These are phyloP conservation scores for Mionectes olivaceus DNA, from an alignment of 2,797 vertebrate genomes.

Conservation along the genomic window DNA sequence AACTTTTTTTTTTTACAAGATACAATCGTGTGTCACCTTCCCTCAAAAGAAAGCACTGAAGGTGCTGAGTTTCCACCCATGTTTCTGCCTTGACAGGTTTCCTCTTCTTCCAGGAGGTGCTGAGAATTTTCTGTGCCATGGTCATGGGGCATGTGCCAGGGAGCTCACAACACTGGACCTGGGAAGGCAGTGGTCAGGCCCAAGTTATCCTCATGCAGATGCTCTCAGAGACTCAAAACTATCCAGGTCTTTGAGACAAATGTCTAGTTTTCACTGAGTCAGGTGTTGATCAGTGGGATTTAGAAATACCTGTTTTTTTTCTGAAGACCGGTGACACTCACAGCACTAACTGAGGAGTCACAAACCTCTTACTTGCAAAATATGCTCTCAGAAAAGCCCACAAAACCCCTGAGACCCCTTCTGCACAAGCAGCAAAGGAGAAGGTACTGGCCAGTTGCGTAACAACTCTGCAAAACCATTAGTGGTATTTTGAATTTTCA, in stretches of 20 bases:
- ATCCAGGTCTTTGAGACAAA: neutral
- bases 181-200: rapidly evolving
- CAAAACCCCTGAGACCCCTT: neutral
- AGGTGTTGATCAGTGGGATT: neutral
- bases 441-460: neutral
- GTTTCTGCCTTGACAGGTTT: neutral
- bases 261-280: neutral
- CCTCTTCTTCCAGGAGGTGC: neutral
- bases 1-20: neutral
- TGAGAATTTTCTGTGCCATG: neutral
- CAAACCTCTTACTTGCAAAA: neutral
- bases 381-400: neutral
- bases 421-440: neutral
- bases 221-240: neutral
- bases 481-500: neutral
- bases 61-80: rapidly evolving
- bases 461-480: neutral
- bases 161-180: rapidly evolving
- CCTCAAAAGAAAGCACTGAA: neutral
- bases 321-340: neutral
- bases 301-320: neutral
- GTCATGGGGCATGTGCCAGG: rapidly evolving
- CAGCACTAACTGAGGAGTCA: neutral
- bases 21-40: neutral
- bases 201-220: neutral